These are phyloP conservation scores for Cinclus cinclus DNA, from an alignment of 2,113 vertebrate species.

Conservation along the genomic window DNA sequence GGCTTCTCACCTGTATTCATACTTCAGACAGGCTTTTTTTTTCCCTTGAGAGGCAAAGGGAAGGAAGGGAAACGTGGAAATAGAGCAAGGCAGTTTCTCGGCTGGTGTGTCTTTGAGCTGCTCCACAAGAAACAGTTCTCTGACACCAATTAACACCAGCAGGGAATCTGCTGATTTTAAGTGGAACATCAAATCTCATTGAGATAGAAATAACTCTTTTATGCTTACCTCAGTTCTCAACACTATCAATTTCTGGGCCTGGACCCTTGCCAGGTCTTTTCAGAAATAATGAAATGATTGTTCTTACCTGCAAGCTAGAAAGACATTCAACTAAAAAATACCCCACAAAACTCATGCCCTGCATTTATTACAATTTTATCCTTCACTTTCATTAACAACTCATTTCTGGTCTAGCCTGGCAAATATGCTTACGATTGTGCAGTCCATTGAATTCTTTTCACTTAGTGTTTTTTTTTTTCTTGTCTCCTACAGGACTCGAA, in stretches of 20 bases:
- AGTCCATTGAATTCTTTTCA: not conserved
- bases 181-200: not conserved
- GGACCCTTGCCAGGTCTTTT: slow-evolving; percentile 21
- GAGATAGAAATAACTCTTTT: slow-evolving; percentile 29
- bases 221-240: not conserved
- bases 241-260: not conserved
- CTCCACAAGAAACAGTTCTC: not conserved
- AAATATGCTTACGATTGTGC: not conserved
- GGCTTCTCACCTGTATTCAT: not conserved
- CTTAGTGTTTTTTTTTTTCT: not conserved
- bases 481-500: not conserved
- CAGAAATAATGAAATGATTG: slow-evolving; percentile 26
- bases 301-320: not conserved
- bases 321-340: not conserved
- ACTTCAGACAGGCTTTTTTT: not conserved
- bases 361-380: not conserved
- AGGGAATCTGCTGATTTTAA: slow-evolving; percentile 16
- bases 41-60: not conserved
- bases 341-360: too few species aligned
- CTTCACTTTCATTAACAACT: not conserved
- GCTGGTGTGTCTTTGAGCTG: not conserved
- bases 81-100: not conserved
- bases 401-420: not conserved
- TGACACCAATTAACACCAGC: slow-evolving; percentile 16
- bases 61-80: not conserved